phyloP scores from a whole-genome alignment of 2,113 vertebrate genomes.

The Dicentrarchus labrax region DNA sequence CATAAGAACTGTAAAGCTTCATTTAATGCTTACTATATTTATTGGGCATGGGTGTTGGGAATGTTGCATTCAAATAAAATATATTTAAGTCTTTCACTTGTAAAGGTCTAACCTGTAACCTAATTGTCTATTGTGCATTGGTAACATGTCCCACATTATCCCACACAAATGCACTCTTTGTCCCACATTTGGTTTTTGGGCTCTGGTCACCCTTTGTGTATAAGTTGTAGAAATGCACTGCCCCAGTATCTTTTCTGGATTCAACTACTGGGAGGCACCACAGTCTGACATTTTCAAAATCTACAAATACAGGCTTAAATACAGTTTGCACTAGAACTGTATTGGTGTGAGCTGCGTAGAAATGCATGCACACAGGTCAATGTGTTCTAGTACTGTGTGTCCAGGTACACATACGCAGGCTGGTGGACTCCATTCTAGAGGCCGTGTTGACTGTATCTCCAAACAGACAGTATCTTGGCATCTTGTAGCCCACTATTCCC shows the following conservation, averaged over 20 bases:
- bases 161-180: no score
- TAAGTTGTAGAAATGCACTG: neutral
- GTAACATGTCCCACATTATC: no score
- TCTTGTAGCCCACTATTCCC: constrained; percentile 86
- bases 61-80: no score
- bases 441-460: constrained; percentile 87
- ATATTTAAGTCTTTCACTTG: no score
- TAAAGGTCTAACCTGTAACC: no score
- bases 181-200: no score
- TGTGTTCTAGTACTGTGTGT: neutral
- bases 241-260: neutral
- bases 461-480: constrained; percentile 88
- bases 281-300: neutral
- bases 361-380: neutral
- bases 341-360: neutral
- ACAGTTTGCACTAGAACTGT: neutral
- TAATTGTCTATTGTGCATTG: no score
- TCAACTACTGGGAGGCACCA: neutral
- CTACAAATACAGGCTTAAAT: neutral
- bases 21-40: no score
- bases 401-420: constrained; percentile 64
- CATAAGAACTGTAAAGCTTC: no score
- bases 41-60: no score
- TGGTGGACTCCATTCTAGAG: constrained; percentile 86
- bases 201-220: neutral